A percentile compares a stretch with the other conserved stretches of the same genome.
Evolutionary conservation across 2,113 vertebrate species (phyloP).

Genomic region (Typhlomys cinereus): DNA sequence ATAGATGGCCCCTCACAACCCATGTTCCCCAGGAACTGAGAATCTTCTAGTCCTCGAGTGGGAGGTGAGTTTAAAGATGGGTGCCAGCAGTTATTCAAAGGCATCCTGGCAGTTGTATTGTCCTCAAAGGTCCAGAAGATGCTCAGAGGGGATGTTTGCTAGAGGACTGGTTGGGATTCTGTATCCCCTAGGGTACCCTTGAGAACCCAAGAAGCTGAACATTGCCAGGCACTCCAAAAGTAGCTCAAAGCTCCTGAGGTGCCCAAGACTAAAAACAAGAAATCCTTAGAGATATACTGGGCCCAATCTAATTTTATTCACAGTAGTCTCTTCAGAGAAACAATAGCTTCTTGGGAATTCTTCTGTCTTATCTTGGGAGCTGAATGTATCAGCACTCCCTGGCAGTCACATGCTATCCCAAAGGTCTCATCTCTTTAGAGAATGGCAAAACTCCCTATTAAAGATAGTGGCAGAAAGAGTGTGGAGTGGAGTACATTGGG

Average conservation of each 20-base stretch:
- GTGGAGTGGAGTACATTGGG: neutral
- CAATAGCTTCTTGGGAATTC: neutral
- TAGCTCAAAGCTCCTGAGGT: neutral
- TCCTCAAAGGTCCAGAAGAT: neutral
- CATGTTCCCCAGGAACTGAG: neutral
- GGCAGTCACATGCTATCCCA: neutral
- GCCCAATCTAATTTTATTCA: neutral
- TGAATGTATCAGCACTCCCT: neutral
- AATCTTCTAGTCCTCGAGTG: neutral
- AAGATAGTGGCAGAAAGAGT: neutral
- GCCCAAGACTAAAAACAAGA: constrained; percentile 9
- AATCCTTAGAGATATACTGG: neutral
- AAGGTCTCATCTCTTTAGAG: neutral
- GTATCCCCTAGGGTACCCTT: neutral
- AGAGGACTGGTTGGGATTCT: neutral
- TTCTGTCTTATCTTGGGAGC: neutral
- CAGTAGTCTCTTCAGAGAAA: neutral
- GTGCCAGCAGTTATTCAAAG: neutral
- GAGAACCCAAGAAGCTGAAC: neutral
- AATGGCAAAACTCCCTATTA: neutral
- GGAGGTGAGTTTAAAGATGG: neutral
- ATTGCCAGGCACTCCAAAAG: neutral
- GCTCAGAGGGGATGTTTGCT: neutral
- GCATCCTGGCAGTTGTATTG: neutral
- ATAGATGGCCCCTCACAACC: neutral